phyloP scores from a whole-genome alignment of 2,113 vertebrate genomes.

The Myotis yumanensis region DNA sequence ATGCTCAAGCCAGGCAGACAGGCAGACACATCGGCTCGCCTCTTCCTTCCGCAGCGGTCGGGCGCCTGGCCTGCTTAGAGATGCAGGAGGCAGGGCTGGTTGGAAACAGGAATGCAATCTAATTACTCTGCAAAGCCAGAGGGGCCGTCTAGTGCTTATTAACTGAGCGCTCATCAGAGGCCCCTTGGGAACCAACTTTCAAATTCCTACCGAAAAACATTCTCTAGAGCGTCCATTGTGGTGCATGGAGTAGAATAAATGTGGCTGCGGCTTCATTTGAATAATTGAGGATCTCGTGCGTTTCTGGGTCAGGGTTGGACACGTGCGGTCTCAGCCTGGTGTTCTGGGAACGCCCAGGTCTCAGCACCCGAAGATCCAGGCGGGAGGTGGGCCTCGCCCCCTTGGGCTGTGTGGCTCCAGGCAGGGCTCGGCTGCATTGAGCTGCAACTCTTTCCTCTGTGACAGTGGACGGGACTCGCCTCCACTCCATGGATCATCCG shows the following conservation, averaged over 20 bases:
- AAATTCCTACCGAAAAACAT: neutral
- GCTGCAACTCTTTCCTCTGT: neutral
- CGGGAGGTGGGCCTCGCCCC: neutral
- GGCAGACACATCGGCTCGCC: neutral
- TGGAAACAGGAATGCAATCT: neutral
- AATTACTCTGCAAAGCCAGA: neutral
- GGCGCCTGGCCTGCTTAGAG: neutral
- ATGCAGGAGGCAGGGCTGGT: neutral
- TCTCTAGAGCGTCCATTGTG: neutral
- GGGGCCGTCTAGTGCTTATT: neutral
- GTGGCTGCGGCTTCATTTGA: neutral
- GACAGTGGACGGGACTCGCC: neutral
- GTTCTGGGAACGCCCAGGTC: neutral
- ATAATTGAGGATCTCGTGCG: neutral
- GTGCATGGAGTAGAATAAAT: neutral
- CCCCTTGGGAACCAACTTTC: neutral
- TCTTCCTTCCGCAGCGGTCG: neutral
- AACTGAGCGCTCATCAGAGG: neutral
- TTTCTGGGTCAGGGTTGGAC: neutral
- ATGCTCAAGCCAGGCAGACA: neutral
- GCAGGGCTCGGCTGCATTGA: neutral
- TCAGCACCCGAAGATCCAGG: neutral
- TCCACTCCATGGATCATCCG: no score
- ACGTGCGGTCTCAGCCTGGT: accelerated
- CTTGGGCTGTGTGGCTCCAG: neutral